A percentile compares a stretch with the other conserved stretches of the same genome.
These are phyloP conservation scores for Ceraclea dissimilis DNA, from an alignment of 2,888 invertebrate species.

Conservation along the genomic window DNA sequence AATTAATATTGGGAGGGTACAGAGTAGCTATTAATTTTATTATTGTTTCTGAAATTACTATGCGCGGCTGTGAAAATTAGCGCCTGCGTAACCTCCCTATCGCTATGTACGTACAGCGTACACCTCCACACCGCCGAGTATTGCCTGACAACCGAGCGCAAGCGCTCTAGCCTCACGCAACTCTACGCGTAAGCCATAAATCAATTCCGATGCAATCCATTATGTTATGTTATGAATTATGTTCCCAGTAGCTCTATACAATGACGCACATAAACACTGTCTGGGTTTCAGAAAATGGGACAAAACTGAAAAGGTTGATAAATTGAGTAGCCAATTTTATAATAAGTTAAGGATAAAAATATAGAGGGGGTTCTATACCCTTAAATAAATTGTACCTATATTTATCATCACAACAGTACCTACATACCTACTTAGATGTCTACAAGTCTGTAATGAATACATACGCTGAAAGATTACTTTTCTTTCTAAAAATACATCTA, in stretches of 20 bases:
- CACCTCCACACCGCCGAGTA: constrained; percentile 1
- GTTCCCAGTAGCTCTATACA: background rate
- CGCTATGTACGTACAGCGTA: background rate
- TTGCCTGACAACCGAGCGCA: constrained; percentile 20
- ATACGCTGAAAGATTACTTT: no score
- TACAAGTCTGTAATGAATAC: no score
- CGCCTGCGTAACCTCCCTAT: constrained; percentile 13
- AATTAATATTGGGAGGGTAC: no score
- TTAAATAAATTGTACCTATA: no score
- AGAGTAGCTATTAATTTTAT: no score
- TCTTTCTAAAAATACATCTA: no score
- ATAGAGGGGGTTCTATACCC: no score
- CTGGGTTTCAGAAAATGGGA: constrained; percentile 9
- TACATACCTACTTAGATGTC: no score
- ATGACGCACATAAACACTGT: background rate
- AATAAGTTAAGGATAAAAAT: no score
- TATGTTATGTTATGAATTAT: constrained; percentile 27
- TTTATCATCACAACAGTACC: no score
- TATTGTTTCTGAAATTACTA: no score
- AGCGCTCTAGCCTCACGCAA: constrained; percentile 16
- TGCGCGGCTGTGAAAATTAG: background rate
- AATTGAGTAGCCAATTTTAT: background rate
- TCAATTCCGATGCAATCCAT: constrained; percentile 28
- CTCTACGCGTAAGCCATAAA: constrained; percentile 28
- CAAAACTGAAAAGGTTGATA: constrained; percentile 4